phyloP scores from a whole-genome alignment of 37 sponge, comb jelly and placozoan genomes.

The Theonella swinhoei region DNA sequence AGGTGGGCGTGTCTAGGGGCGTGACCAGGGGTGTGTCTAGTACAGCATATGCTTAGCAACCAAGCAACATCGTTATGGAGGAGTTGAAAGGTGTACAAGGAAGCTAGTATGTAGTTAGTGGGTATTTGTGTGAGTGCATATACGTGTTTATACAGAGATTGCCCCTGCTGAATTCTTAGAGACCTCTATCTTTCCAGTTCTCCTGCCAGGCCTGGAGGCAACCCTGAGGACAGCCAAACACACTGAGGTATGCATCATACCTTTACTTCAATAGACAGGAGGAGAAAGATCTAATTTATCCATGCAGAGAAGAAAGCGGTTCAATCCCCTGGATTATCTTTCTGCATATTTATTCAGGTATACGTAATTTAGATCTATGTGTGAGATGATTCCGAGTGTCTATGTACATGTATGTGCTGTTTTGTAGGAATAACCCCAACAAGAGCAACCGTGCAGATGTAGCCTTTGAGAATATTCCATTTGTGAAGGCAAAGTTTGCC shows the following conservation, averaged over 20 bases:
- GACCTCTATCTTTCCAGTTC: slow-evolving; percentile 58
- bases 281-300: neutral
- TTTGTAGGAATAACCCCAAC: slow-evolving; percentile 62
- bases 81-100: neutral
- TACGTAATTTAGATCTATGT: too few species aligned
- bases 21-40: neutral
- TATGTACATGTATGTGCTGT: neutral
- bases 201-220: slow-evolving; percentile 68
- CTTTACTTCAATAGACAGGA: neutral
- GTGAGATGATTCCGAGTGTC: too few species aligned
- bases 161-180: slow-evolving; percentile 60
- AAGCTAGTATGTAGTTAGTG: too few species aligned
- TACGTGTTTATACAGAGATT: too few species aligned
- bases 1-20: neutral
- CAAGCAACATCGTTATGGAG: neutral
- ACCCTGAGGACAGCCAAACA: slow-evolving; percentile 57
- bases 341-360: slow-evolving; percentile 76
- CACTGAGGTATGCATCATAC: slow-evolving; percentile 55
- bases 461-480: slow-evolving; percentile 66
- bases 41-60: too few species aligned
- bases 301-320: slow-evolving; percentile 67
- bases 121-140: too few species aligned
- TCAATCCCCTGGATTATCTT: slow-evolving; percentile 82
- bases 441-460: slow-evolving; percentile 41
- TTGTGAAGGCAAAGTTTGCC: slow-evolving; percentile 76